phyloP scores from a whole-genome alignment of 2,797 vertebrate genomes.

The Clarias laeviceps region DNA sequence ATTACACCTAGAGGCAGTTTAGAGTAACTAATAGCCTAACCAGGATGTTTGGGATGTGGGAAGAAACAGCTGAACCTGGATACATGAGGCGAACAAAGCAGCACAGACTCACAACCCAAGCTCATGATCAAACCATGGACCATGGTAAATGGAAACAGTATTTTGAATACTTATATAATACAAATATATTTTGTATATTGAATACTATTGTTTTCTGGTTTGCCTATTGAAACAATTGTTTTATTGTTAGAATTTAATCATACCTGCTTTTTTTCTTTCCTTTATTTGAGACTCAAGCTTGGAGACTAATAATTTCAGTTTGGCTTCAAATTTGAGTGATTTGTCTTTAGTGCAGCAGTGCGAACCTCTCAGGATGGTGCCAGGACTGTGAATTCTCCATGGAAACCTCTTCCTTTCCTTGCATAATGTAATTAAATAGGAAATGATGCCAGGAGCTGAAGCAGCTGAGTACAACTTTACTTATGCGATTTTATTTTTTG shows the following conservation, averaged over 20 bases:
- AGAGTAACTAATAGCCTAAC: no score
- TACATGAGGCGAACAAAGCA: neutral
- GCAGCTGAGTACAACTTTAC: neutral
- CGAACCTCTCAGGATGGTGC: neutral
- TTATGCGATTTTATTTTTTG: no score
- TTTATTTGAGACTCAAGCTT: neutral
- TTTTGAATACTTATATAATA: neutral
- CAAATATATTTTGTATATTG: no score
- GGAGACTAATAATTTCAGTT: neutral
- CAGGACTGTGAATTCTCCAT: neutral
- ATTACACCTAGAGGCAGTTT: neutral
- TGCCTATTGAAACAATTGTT: neutral
- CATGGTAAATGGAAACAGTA: neutral
- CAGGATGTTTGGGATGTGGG: neutral
- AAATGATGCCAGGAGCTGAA: slow-evolving; percentile 22
- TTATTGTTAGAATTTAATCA: neutral
- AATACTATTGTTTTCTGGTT: neutral
- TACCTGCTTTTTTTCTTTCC: neutral
- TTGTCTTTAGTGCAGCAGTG: slow-evolving; percentile 11
- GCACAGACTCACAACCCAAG: neutral
- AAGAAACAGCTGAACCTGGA: neutral
- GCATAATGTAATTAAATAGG: neutral
- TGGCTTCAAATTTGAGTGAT: slow-evolving; percentile 6
- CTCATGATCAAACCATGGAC: neutral
- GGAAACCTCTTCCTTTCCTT: slow-evolving; percentile 2